These are phyloP conservation scores for Drosophila robusta DNA, from an alignment of 2,888 invertebrate genomes.

Conservation along the genomic window DNA sequence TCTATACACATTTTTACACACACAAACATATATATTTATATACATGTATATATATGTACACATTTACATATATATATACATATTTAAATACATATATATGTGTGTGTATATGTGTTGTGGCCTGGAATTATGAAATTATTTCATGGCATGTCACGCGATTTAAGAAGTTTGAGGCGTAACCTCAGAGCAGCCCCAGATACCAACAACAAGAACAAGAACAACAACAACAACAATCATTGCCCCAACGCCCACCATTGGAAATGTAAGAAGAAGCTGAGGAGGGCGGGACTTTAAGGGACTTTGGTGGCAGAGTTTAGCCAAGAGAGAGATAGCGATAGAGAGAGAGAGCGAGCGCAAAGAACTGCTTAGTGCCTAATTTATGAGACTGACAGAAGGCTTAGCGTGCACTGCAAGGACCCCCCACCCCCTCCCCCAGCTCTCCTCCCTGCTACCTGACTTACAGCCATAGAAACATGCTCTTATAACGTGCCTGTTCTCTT, in stretches of 20 bases:
- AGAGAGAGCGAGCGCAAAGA: background rate
- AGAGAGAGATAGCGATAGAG: background rate
- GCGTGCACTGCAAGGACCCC: slow-evolving; percentile 13
- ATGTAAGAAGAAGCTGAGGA: slow-evolving; percentile 5
- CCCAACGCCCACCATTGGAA: slow-evolving; percentile 22
- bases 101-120: slow-evolving; percentile 33
- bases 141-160: slow-evolving; percentile 69
- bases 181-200: slow-evolving; percentile 19
- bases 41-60: background rate
- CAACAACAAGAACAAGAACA: slow-evolving; percentile 19
- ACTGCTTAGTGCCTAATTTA: slow-evolving; percentile 43
- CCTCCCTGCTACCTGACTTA: slow-evolving; percentile 13
- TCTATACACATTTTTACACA: slow-evolving; percentile 19
- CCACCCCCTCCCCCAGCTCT: no score
- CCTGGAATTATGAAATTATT: slow-evolving; percentile 70
- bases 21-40: slow-evolving; percentile 11
- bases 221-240: slow-evolving; percentile 10
- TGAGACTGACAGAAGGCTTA: slow-evolving; percentile 28
- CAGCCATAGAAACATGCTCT: slow-evolving; percentile 2
- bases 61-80: slow-evolving; percentile 1
- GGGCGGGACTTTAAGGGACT: background rate
- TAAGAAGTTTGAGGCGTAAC: slow-evolving; percentile 52
- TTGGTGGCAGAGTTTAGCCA: slow-evolving; percentile 4
- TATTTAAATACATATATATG: slow-evolving; percentile 17
- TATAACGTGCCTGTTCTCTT: background rate